Evolutionary conservation across 1,140 invertebrate genomes (phyloP).

Genomic region (Vanessa tameamea): DNA sequence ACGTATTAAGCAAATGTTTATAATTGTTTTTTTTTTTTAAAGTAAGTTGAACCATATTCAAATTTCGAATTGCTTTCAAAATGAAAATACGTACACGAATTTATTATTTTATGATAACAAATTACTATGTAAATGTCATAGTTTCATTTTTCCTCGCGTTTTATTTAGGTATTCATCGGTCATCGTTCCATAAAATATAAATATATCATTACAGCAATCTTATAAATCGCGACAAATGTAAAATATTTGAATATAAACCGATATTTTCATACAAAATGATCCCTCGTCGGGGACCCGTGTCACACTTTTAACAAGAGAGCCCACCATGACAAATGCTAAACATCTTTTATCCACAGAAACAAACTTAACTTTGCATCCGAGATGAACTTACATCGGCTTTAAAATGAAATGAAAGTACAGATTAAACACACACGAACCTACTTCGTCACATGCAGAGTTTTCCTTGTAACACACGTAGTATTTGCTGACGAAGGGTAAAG

Average conservation of each 20-base stretch:
- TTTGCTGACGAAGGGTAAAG: slow-evolving; percentile 12
- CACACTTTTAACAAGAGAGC: slow-evolving; percentile 53
- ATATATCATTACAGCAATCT: slow-evolving; percentile 32
- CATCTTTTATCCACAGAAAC: slow-evolving; percentile 41
- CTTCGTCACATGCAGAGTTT: not conserved
- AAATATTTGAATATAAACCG: slow-evolving; percentile 34
- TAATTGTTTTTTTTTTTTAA: no score
- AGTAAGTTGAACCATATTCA: no score
- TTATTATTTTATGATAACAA: no score
- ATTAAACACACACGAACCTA: not conserved
- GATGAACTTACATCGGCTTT: not conserved
- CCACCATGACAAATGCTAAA: slow-evolving; percentile 51
- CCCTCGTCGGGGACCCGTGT: slow-evolving; percentile 51
- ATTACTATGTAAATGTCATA: no score
- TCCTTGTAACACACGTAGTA: not conserved
- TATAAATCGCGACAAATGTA: slow-evolving; percentile 35
- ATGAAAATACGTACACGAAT: no score
- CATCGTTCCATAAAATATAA: slow-evolving; percentile 8
- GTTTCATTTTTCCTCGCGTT: no score
- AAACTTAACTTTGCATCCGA: slow-evolving; percentile 11
- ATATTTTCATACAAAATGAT: slow-evolving; percentile 42
- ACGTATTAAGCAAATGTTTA: no score
- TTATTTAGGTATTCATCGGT: no score
- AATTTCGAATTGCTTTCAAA: no score
- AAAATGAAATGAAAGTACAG: not conserved